Conservation (phyloP, 2,797 vertebrate species). For the Oreochromis mossambicus region DNA sequence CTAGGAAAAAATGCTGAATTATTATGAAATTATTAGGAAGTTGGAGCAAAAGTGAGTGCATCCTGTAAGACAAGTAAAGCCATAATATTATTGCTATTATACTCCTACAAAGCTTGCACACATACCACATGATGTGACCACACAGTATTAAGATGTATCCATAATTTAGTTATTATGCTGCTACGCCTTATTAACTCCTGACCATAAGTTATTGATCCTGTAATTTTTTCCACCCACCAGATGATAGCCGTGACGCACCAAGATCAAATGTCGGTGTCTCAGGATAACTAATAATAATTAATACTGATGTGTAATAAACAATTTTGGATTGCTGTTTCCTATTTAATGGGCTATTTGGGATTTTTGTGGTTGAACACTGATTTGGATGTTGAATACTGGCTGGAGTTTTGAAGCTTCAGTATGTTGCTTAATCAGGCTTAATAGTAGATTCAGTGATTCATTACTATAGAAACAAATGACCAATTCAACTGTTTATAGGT, state of each 20-base stretch:
- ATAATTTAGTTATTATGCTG: background rate
- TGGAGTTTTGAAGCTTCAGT: background rate
- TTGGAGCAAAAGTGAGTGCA: background rate
- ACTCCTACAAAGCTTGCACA: background rate
- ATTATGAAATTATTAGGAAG: background rate
- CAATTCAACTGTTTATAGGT: background rate
- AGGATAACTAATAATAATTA: background rate
- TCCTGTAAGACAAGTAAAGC: background rate
- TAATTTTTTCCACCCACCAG: background rate
- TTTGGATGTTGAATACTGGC: background rate
- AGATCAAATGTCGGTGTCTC: background rate
- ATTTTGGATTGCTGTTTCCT: background rate
- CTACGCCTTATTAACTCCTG: background rate
- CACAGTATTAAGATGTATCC: background rate
- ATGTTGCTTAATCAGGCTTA: background rate
- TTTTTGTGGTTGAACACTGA: background rate
- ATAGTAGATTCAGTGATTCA: background rate
- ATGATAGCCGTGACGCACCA: background rate
- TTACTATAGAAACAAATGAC: background rate
- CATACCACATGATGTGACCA: background rate
- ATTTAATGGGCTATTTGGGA: background rate
- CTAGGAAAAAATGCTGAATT: background rate
- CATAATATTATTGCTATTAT: background rate
- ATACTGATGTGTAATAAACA: background rate
- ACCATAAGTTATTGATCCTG: background rate